Percentiles rank a stretch among this genome's conserved stretches.
Evolutionary conservation across 2,888 invertebrate genomes (phyloP).

Genomic region (Cephus rjabovi): DNA sequence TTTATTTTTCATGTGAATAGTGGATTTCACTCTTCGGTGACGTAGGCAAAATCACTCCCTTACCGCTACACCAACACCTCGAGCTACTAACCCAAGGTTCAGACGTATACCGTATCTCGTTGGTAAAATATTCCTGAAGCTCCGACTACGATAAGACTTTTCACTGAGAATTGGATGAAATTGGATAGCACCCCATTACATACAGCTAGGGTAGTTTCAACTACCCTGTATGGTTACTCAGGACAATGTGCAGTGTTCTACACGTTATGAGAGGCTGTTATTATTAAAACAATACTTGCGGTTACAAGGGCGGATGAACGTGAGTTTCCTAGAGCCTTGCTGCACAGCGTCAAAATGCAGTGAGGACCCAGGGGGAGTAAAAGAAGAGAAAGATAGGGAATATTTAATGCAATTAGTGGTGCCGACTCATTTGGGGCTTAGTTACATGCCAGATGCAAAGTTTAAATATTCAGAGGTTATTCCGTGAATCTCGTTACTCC

Average conservation of each 20-base stretch:
- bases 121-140: not conserved
- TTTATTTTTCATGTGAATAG: not conserved
- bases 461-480: conserved; percentile 58
- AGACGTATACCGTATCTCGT: not conserved
- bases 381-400: not conserved
- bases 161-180: not conserved
- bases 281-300: not conserved
- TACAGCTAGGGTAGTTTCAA: not conserved
- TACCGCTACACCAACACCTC: not conserved
- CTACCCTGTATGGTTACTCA: not conserved
- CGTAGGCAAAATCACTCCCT: not conserved
- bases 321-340: not conserved
- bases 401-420: not conserved
- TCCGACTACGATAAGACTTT: not conserved
- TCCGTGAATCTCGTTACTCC: conserved; percentile 61
- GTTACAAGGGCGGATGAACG: not conserved
- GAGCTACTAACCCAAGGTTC: not conserved
- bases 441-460: conserved; percentile 48
- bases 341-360: not conserved
- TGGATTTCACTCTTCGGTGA: not conserved
- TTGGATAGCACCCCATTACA: not conserved
- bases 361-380: not conserved
- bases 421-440: not conserved
- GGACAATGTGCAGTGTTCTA: not conserved
- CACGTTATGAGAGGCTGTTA: not conserved